Evolutionary conservation across 2,113 vertebrate species (phyloP), one percentile per base, ranked within the genome.

Genomic region (Perognathus longimembris): DNA sequence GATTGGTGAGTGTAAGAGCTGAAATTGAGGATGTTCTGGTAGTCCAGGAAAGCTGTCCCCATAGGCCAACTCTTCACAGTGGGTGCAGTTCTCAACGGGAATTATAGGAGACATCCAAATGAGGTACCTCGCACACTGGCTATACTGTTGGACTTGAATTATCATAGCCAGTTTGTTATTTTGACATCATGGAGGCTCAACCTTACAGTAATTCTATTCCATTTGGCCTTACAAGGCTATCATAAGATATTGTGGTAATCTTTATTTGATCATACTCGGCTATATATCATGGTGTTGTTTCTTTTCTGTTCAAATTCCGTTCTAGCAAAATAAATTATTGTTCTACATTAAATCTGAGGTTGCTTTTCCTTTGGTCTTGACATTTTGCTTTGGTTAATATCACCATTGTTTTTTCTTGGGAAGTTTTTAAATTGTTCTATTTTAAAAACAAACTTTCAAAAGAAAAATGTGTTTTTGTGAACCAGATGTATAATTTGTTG

Each of bases 331-430:
- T 40, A 83, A 97, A 83, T 96, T 95, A 88, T 54, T 90, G 61
- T 90, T 89, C 70, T 97, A 80, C 92, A 93, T 96, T 96, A 94
- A 88, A 94, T 94, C 78, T 88, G 59, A 17, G 24, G 4, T n/a
- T 30, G 90, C 93, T 61, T 61, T 61, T 24, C 24, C 24, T 61
- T 79, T 34, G 61, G 70, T 87, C 85, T 94, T 95, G 96, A 95
- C 78, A 96, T 92, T 96, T 95, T 93, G 74, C 66, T 93, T 90
- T 88, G 78, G 85, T 92, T 94, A 93, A 95, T 93, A 59, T 75
- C 90, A 81, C 42, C 42, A 75, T 74, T 93, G 70, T 42, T 94
- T 94, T 85, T 94, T 21, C 24, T 92, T 92, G 59, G 18, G 28
- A 91, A 67, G 15, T 75, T 93, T 96, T 85, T 84, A 64, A 70